Percentiles rank a stretch among this genome's conserved stretches.
phyloP scores from a whole-genome alignment of 1,140 invertebrate genomes.

The Gonioctena quinquepunctata region DNA sequence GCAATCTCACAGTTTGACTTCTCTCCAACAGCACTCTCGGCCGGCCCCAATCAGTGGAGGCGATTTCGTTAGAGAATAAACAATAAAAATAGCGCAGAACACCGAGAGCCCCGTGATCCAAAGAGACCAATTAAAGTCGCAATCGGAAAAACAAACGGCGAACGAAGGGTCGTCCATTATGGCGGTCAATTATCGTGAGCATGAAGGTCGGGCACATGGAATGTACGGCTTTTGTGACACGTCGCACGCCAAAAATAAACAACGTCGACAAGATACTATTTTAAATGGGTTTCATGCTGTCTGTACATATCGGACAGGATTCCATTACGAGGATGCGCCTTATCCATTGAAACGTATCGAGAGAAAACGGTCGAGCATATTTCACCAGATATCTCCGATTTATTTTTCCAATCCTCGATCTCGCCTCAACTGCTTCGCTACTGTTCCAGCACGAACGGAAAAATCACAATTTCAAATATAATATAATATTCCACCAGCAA shows the following conservation, averaged over 20 bases:
- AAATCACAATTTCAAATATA: neutral
- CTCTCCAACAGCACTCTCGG: too few relatives aligned
- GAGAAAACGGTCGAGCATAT: constrained; percentile 4
- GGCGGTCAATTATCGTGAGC: constrained; percentile 7
- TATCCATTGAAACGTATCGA: constrained; percentile 20
- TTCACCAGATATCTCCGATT: constrained; percentile 7
- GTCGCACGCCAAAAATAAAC: constrained; percentile 11
- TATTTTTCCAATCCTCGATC: neutral
- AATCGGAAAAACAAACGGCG: constrained; percentile 13
- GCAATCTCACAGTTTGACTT: too few relatives aligned
- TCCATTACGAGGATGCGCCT: constrained; percentile 16
- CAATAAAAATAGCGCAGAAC: neutral
- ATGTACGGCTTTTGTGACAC: constrained; percentile 5
- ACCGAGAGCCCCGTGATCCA: neutral
- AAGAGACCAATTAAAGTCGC: constrained; percentile 15
- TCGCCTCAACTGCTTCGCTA: neutral
- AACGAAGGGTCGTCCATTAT: constrained; percentile 16
- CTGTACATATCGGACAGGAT: constrained; percentile 18
- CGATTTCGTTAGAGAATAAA: neutral
- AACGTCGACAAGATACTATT: constrained; percentile 22
- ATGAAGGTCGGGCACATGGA: constrained; percentile 2
- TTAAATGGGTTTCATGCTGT: constrained; percentile 23
- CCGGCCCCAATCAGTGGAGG: neutral
- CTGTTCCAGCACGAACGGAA: neutral
- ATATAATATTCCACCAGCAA: too few relatives aligned